A percentile compares a stretch with the other conserved stretches of the same genome.
Evolutionary conservation across 2,888 invertebrate species (phyloP).

Genomic region (Sinodicranocentrus sp.): DNA sequence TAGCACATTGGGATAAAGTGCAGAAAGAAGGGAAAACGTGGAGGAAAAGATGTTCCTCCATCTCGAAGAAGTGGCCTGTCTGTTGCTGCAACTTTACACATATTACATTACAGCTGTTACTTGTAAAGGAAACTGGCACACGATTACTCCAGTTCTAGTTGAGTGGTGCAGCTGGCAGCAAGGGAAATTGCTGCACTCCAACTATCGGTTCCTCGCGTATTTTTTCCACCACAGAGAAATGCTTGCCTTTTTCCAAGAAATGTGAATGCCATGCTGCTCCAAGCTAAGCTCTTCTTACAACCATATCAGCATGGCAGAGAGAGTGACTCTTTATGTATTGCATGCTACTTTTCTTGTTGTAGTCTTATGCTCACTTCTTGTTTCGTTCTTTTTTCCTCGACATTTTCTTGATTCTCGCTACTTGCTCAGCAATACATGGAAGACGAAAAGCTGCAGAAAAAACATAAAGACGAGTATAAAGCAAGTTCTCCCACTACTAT

Average conservation of each 20-base stretch:
- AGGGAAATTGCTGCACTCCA: constrained; percentile 19
- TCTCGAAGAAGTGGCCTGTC: too few relatives aligned
- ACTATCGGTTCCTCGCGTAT: too few relatives aligned
- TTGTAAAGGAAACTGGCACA: constrained; percentile 43
- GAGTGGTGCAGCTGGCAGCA: constrained; percentile 39
- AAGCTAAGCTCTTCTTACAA: background rate
- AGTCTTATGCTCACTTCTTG: background rate
- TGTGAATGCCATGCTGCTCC: background rate
- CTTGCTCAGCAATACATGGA: too few relatives aligned
- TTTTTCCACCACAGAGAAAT: constrained; percentile 2
- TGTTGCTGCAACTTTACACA: constrained; percentile 26
- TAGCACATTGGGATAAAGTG: too few relatives aligned
- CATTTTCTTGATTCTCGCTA: constrained; percentile 14
- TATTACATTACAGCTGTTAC: constrained; percentile 44
- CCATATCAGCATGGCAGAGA: too few relatives aligned
- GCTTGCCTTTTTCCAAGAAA: background rate
- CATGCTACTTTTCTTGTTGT: constrained; percentile 6
- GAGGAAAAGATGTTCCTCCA: too few relatives aligned
- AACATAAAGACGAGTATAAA: too few relatives aligned
- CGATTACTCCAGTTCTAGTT: constrained; percentile 8
- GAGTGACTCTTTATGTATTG: constrained; percentile 3
- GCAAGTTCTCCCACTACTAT: background rate
- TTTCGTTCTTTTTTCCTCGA: background rate
- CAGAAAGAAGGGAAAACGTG: too few relatives aligned
- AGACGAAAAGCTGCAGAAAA: too few relatives aligned